Base-by-base conservation (phyloP, 2,888 invertebrate genomes). In the Cataglyphis rosenhaueri region DNA sequence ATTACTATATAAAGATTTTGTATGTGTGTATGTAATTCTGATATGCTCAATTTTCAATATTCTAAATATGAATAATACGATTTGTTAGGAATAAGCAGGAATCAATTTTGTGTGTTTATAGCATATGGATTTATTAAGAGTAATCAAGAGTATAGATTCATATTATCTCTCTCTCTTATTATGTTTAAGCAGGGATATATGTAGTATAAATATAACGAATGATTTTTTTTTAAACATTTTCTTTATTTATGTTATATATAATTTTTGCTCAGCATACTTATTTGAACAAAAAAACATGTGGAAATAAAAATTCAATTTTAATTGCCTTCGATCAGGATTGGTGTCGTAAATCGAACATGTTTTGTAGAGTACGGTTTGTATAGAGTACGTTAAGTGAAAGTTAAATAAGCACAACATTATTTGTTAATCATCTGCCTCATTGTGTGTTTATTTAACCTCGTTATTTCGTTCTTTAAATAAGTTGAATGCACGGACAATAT, bases 341-440 rank as follows among this genome's bases (percentile, higher is more conserved):
- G 8, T 35, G 21, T 57, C 25, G 18, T 71, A 71, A 71, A 25
- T 25, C 35, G 57, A 70, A 55, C 52, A 15, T 70, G 44, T 55
- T 70, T 70, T 70, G 21, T 9, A 21, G 52, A 52, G 6, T 12
- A 55, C 18, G 18, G 35, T 25, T 38, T 55, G 55, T 38, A 35
- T 55, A 52, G 70, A 70, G 9, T 48, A 35, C 35, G 25, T 38
- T 18, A 70, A 55, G 35, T 4, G 21, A 57, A 55, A 52, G 15
- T 70, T 55, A 52, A 55, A 55, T 68, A 29, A 44, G 48, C 52
- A 52, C 52, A 52, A 52, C 52, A 32, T 70, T 32, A 65, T 65
- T 44, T 66, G 29, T 15, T 18, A 55, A 71, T 35, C 35, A 25
- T 15, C 5, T 21, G 52, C 21, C 18, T 48, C 12, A 12, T 15